phyloP scores from a whole-genome alignment of 2,888 invertebrate species.

The Alloscopus bannaensis region DNA sequence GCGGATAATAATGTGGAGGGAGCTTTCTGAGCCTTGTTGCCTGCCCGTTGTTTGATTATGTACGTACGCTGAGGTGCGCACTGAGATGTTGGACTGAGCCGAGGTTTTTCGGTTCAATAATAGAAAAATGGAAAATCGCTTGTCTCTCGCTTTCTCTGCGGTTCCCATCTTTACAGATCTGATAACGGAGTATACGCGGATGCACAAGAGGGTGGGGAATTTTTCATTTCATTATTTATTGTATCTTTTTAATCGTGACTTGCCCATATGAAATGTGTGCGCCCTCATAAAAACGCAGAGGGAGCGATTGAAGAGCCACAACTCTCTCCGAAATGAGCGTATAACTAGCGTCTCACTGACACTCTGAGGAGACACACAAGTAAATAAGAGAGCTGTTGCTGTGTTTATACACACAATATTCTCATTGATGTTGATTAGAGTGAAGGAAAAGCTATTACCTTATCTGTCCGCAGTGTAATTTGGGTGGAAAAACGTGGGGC shows the following conservation, averaged over 20 bases:
- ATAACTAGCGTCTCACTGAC: too few species aligned
- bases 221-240: constrained; percentile 62
- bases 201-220: constrained; percentile 58
- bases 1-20: too few species aligned
- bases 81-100: constrained; percentile 15
- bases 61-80: too few species aligned
- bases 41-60: too few species aligned
- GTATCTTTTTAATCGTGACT: constrained; percentile 58
- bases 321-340: too few species aligned
- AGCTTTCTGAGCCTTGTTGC: too few species aligned
- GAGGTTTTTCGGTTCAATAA: too few species aligned
- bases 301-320: background rate
- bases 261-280: background rate
- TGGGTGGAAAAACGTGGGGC: background rate
- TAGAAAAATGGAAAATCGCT: too few species aligned
- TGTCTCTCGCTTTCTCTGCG: constrained; percentile 36
- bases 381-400: constrained; percentile 12
- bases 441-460: constrained; percentile 19
- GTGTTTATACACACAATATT: constrained; percentile 10
- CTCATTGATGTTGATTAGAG: constrained; percentile 6
- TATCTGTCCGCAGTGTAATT: background rate
- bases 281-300: background rate
- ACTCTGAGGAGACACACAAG: background rate
- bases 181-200: constrained; percentile 11
- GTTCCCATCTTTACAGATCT: constrained; percentile 1